phyloP scores from a whole-genome alignment of 92 coral and sea anemone genomes.

The Umimayanthus kanabou region DNA sequence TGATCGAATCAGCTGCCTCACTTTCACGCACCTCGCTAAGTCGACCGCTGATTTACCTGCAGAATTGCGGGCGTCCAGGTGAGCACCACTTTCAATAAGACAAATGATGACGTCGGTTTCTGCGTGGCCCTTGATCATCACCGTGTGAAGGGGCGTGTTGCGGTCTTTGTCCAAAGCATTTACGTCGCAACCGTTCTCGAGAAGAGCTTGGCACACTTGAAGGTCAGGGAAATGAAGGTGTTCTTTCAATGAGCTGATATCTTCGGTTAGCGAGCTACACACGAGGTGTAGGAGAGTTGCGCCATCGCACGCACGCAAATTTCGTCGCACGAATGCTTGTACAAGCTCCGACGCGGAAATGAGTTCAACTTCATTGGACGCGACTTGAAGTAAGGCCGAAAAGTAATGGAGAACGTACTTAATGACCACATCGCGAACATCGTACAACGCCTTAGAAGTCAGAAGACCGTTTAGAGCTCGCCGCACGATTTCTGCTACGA shows the following conservation, averaged over 20 bases:
- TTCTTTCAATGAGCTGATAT: conserved; percentile 75
- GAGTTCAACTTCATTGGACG: conserved; percentile 49
- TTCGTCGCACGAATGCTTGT: conserved; percentile 61
- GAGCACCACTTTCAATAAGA: conserved; percentile 63
- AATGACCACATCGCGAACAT: conserved; percentile 72
- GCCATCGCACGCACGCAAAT: conserved; percentile 65
- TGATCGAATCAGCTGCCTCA: conserved; percentile 53
- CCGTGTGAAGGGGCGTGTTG: conserved; percentile 70
- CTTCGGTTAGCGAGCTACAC: conserved; percentile 67
- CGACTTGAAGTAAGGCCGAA: conserved; percentile 66
- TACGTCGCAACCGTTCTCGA: conserved; percentile 67
- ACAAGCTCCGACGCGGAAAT: conserved; percentile 57
- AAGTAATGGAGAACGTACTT: conserved; percentile 75
- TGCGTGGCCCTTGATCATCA: conserved; percentile 79
- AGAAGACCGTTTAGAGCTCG: conserved; percentile 60
- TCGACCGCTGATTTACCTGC: conserved; percentile 66
- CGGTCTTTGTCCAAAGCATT: conserved; percentile 58
- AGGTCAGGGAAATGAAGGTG: conserved; percentile 80
- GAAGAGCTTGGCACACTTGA: conserved; percentile 62
- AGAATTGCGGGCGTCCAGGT: conserved; percentile 70
- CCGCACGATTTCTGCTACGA: conserved; percentile 60
- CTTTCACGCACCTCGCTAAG: conserved; percentile 65
- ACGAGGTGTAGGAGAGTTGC: conserved; percentile 72
- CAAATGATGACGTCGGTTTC: conserved; percentile 65
- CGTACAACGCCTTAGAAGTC: conserved; percentile 54